These are phyloP conservation scores for Eueremaeus valkanovi DNA, from an alignment of 2,888 invertebrate species.

Conservation along the genomic window DNA sequence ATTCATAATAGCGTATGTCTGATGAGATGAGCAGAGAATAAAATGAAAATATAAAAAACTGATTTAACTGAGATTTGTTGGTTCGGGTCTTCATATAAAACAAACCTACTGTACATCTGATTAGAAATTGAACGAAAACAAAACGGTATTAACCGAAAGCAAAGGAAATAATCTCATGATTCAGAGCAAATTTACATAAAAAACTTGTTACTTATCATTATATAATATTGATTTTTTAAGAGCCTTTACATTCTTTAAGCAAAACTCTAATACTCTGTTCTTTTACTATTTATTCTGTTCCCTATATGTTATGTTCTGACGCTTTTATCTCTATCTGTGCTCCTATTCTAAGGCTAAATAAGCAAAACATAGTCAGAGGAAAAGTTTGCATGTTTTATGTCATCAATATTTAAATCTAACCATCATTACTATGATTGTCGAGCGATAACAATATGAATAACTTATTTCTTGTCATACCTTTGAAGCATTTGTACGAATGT, in stretches of 20 bases:
- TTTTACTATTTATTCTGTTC: too few relatives aligned
- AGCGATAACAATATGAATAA: too few relatives aligned
- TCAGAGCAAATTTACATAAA: background rate
- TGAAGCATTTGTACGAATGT: too few relatives aligned
- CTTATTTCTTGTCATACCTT: too few relatives aligned
- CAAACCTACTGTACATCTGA: too few relatives aligned
- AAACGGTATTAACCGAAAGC: too few relatives aligned
- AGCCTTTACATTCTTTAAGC: background rate
- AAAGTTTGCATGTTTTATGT: conserved; percentile 7
- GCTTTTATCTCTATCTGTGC: background rate
- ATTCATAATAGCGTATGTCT: too few relatives aligned
- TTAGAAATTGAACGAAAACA: background rate
- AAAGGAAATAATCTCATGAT: background rate
- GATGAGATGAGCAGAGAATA: too few relatives aligned
- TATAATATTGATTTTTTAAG: conserved; percentile 4
- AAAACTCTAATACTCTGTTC: background rate
- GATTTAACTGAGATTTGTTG: too few relatives aligned
- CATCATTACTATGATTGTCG: background rate
- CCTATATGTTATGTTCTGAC: too few relatives aligned
- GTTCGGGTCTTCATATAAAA: too few relatives aligned
- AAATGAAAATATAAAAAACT: too few relatives aligned
- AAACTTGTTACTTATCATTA: conserved; percentile 11
- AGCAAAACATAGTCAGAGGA: background rate
- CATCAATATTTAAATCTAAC: background rate
- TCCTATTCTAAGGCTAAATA: background rate